Evolutionary conservation across 2,113 vertebrate genomes (phyloP).

Genomic region (Emydocephalus ijimae): DNA sequence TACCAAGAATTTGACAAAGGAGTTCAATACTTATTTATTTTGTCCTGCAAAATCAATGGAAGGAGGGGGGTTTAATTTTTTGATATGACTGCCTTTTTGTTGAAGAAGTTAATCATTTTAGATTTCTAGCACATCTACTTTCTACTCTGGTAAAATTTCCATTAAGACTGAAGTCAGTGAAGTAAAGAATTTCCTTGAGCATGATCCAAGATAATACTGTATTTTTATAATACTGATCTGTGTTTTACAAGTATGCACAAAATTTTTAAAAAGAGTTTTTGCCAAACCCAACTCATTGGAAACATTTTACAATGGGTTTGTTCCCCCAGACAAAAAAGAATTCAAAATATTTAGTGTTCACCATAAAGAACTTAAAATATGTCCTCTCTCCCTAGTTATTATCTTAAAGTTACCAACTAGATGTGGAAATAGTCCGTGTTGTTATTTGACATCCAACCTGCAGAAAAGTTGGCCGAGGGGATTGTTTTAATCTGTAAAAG

Average conservation of each 20-base stretch:
- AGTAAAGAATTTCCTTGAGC: not conserved
- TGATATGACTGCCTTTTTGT: not conserved
- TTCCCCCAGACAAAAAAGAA: not conserved
- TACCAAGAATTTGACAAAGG: not conserved
- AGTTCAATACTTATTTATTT: not conserved
- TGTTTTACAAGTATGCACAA: not conserved
- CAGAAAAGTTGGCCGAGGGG: not conserved
- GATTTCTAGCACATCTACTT: not conserved
- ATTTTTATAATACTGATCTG: not conserved
- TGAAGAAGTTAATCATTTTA: not conserved
- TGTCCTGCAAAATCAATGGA: not conserved
- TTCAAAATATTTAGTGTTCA: not conserved
- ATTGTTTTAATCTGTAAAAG: not conserved
- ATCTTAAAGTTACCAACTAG: not conserved
- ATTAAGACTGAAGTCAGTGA: not conserved
- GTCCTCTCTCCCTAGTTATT: not conserved
- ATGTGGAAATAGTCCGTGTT: not conserved
- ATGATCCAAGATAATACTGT: too few relatives aligned
- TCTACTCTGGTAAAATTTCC: not conserved
- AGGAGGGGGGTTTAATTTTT: not conserved
- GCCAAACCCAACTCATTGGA: not conserved
- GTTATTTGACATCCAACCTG: not conserved
- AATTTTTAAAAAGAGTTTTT: not conserved
- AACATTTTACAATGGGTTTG: not conserved
- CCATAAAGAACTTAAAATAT: not conserved